Base-by-base conservation (phyloP, 2,888 invertebrate species). In the Lochmaea capreae region DNA sequence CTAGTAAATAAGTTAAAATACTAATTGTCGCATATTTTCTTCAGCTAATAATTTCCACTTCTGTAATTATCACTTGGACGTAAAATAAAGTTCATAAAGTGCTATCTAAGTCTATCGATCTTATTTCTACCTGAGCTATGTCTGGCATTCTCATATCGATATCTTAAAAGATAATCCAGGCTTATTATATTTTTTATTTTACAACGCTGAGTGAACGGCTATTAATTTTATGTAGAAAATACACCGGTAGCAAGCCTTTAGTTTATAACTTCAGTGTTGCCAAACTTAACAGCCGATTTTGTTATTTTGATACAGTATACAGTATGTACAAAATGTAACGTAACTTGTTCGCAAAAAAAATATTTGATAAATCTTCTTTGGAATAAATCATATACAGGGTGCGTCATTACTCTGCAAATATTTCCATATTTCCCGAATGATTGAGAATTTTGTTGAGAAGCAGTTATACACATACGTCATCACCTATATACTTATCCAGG, bases 211-310 rank as follows among this genome's bases (percentile, higher is more conserved):
- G 59, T 74, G 68, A 71, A 74, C 65, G 68, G 71, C 74, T 74
- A 74, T 74, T 74, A 74, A 74, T 74, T 74, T 71, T 71, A 74
- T 74, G 71, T 71, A 72, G 72, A 73, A 75, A 73, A 75, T 75
- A 72, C 70, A 75, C 72, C 75, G 75, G 75, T 75, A 75, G 75
- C 72, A 12, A 72, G 61, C 46, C 46, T 61, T 58, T 58, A 43
- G 58, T 43, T 54, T 54, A 67, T 46, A 33, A n/a, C 6, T 10
- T 12, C 74, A 10, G 1, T 58, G 74, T 74, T 74, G 74, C 71
- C 74, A 39, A 22, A 39, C 49, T 54, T 68, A 12, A 43, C 8
- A 5, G n/a, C 49, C 0, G 33, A 22, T 66, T 54, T 59, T 39
- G 10, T 58, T 65, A 57, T 54, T 52, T 39, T 18, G 2, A 39